phyloP scores from a whole-genome alignment of 2,113 vertebrate species.

The Gadus macrocephalus region DNA sequence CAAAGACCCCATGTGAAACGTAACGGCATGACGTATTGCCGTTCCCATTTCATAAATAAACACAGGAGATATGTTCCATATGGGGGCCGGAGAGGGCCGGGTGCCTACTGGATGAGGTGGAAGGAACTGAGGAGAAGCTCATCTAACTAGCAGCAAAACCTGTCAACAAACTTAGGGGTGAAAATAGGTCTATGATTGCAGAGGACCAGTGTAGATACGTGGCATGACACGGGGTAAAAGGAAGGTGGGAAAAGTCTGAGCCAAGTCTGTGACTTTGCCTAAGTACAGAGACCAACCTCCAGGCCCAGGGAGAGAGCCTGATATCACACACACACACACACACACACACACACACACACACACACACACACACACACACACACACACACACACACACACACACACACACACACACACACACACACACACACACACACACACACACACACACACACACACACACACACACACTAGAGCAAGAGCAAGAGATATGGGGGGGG shows the following conservation, averaged over 20 bases:
- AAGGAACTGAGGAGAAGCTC: too few species aligned
- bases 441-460: too few species aligned
- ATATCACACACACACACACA: constrained; percentile 7
- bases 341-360: not conserved
- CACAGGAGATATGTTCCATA: not conserved
- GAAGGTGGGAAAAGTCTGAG: not conserved
- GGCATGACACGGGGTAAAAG: not conserved
- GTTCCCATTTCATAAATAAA: constrained; percentile 2
- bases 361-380: constrained; percentile 6
- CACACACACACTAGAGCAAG: too few species aligned
- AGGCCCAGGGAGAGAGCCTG: not conserved
- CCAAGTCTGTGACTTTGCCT: constrained; percentile 29
- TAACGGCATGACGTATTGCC: not conserved
- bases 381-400: constrained; percentile 15
- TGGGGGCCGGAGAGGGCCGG: not conserved
- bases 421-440: too few species aligned
- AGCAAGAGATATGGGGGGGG: too few species aligned
- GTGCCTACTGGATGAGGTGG: too few species aligned
- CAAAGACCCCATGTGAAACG: not conserved
- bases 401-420: too few species aligned
- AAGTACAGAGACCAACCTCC: constrained; percentile 6
- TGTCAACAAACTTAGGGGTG: not conserved
- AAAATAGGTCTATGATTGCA: not conserved
- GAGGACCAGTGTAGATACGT: not conserved
- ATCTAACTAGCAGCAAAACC: too few species aligned